These are phyloP conservation scores for Gortyna flavago DNA, from an alignment of 2,888 invertebrate genomes.

Conservation along the genomic window DNA sequence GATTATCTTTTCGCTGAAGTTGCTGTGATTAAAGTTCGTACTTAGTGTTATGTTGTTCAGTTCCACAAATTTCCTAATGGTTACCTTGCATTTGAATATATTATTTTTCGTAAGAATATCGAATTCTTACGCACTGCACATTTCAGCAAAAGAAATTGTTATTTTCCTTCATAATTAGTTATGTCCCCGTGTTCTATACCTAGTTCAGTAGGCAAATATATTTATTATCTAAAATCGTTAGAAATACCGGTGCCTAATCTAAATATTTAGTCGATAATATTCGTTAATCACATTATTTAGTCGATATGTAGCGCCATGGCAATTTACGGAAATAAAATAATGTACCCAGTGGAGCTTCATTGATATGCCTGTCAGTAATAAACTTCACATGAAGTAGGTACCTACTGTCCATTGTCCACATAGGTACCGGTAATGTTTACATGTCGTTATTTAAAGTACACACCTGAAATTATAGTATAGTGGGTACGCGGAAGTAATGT, in stretches of 20 bases:
- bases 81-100: constrained; percentile 14
- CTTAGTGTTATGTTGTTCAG: constrained; percentile 15
- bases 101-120: constrained; percentile 3
- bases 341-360: constrained; percentile 6
- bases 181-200: too few species aligned
- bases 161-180: constrained; percentile 1
- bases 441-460: constrained; percentile 22
- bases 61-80: constrained; percentile 1
- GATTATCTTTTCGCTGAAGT: constrained; percentile 46
- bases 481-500: constrained; percentile 40
- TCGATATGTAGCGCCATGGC: constrained; percentile 16
- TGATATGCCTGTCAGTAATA: constrained; percentile 12
- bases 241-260: constrained; percentile 1
- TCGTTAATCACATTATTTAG: constrained; percentile 17
- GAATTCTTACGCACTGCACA: background rate
- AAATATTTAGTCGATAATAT: constrained; percentile 16
- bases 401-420: constrained; percentile 35
- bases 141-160: background rate
- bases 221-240: constrained; percentile 8
- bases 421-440: constrained; percentile 23
- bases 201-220: background rate
- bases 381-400: constrained; percentile 4
- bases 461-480: constrained; percentile 9
- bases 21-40: constrained; percentile 7
- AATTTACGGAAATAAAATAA: constrained; percentile 15